Conservation (phyloP, 2,113 vertebrate genomes). For the Dermatemys mawii region DNA sequence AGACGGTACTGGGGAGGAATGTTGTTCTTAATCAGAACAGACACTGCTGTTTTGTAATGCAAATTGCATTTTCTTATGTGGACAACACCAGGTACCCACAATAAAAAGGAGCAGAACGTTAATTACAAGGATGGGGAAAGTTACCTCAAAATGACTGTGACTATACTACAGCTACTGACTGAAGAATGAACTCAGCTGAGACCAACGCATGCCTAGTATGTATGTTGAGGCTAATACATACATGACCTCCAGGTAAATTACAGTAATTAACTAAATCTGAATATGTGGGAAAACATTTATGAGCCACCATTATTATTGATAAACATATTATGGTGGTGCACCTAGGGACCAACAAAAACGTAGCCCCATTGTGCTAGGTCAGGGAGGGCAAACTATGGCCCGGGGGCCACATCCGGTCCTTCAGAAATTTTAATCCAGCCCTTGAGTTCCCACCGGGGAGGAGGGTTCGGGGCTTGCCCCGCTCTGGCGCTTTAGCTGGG, state of each 20-base stretch:
- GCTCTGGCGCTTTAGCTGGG: too few relatives aligned
- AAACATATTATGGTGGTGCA: neutral
- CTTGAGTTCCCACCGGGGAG: too few relatives aligned
- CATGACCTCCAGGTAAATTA: neutral
- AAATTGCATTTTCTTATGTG: constrained; percentile 46
- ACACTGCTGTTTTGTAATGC: constrained; percentile 55
- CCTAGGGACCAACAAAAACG: neutral
- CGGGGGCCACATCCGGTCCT: too few relatives aligned
- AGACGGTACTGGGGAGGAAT: constrained; percentile 29
- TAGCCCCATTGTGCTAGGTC: neutral
- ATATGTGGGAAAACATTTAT: neutral
- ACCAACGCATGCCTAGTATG: neutral
- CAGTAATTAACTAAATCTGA: neutral
- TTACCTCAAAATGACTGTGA: neutral
- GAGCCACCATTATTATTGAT: neutral
- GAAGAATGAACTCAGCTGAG: neutral
- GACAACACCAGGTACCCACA: constrained; percentile 17
- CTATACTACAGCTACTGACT: neutral
- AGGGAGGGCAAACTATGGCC: too few relatives aligned
- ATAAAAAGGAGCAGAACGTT: constrained; percentile 9
- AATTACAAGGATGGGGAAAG: neutral
- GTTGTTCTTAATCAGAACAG: constrained; percentile 74
- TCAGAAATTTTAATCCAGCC: too few relatives aligned
- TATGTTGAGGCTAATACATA: neutral
- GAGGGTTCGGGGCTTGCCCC: too few relatives aligned